A percentile compares a stretch with the other conserved stretches of the same genome.
phyloP scores from a whole-genome alignment of 2,888 invertebrate genomes.

The Acrobasis consociella region DNA sequence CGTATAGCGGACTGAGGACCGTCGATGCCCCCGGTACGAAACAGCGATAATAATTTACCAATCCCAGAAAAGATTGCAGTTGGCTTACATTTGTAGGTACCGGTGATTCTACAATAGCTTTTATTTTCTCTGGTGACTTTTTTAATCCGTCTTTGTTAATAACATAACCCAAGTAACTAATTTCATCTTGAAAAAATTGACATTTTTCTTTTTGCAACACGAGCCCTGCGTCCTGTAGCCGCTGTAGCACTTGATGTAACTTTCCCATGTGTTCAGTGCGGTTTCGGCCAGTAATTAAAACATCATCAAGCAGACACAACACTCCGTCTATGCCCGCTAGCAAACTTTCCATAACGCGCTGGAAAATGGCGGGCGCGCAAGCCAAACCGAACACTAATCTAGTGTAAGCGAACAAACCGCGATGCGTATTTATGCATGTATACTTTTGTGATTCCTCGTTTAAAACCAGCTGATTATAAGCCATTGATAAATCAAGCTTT shows the following conservation, averaged over 20 bases:
- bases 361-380: not conserved
- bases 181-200: not conserved
- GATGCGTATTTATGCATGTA: conserved; percentile 4
- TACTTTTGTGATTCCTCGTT: not conserved
- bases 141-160: not conserved
- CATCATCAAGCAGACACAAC: not conserved
- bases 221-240: not conserved
- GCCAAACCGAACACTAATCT: not conserved
- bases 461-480: conserved; percentile 29
- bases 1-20: too few relatives aligned
- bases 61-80: too few relatives aligned
- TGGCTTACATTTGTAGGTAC: too few relatives aligned
- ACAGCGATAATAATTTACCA: too few relatives aligned
- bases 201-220: not conserved
- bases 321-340: not conserved
- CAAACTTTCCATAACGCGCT: not conserved
- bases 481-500: conserved; percentile 33
- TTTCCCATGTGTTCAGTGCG: not conserved
- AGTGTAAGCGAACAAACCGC: not conserved
- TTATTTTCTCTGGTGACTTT: not conserved
- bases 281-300: not conserved
- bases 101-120: too few relatives aligned
- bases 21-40: too few relatives aligned
- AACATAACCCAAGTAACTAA: not conserved
- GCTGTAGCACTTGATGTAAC: not conserved